Base-by-base conservation (phyloP, 2,888 invertebrate species). In the Protodeltote pygarga region DNA sequence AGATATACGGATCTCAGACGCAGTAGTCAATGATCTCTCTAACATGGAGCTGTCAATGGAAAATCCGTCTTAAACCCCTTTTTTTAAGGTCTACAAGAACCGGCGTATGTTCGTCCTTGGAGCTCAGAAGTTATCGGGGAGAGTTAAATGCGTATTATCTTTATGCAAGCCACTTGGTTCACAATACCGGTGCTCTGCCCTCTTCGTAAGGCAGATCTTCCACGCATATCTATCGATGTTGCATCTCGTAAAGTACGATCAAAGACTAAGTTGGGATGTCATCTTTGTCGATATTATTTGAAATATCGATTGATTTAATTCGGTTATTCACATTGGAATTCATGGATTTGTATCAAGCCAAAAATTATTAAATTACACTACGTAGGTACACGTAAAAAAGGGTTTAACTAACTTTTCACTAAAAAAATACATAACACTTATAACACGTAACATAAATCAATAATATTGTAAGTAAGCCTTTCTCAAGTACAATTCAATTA, bases 91-190 rank as follows among this genome's bases (percentile, higher is more conserved):
- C 67, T 60, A 63, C 48, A 73, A 65, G 79, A 57, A 71, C 45
- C 53, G 67, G 65, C 53, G 41, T 51, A 41, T 45, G 59, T 65
- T 57, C 59, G 72, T 65, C 67, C 75, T 75, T 82, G 82, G 83
- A 67, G 89, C 77, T 81, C 77, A 69, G 75, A 74, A 62, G 73
- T 73, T 73, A 75, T 79, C 79, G 77, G 79, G 75, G 61, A 70
- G 69, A 67, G 76, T 85, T 88, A 87, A 90, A 90, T 90, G 88
- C 82, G 85, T 84, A 91, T 92, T 92, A 91, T 91, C 90, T 91
- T 90, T 90, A 90, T 90, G 91, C 90, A 88, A 89, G 83, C 87
- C 89, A 90, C 90, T 91, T 89, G 89, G 81, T 77, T 83, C 85
- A 88, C 90, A 89, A 90, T 89, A 85, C 88, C 79, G 79, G 83